Evolutionary conservation across 2,797 vertebrate species (phyloP).

Genomic region (Cephalopachus bancanus): DNA sequence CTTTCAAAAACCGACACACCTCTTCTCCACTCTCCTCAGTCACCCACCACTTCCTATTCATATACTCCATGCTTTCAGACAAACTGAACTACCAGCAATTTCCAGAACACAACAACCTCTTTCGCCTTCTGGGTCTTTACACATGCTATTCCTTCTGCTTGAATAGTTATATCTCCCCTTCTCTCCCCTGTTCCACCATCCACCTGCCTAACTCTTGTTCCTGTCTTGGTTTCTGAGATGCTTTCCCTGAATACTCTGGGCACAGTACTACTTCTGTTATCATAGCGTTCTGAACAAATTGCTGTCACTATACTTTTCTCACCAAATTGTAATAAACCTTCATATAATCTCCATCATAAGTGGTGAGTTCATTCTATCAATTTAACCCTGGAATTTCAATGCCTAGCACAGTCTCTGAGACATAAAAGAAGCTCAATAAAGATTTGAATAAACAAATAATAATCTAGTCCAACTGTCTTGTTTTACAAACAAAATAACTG

Average conservation of each 20-base stretch:
- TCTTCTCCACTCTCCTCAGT: neutral
- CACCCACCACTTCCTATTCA: too few relatives aligned
- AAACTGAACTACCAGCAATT: neutral
- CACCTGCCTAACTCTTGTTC: neutral
- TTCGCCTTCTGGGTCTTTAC: neutral
- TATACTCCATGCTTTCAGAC: neutral
- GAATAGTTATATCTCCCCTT: neutral
- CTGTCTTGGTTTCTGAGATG: neutral
- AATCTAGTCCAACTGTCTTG: neutral
- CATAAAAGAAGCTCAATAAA: neutral
- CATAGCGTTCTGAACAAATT: neutral
- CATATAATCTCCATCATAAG: neutral
- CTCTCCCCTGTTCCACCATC: neutral
- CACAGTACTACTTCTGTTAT: neutral
- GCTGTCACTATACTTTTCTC: neutral
- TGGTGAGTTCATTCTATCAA: neutral
- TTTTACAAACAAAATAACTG: conserved; percentile 38
- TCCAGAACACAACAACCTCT: neutral
- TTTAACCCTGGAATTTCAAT: neutral
- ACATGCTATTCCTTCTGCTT: neutral
- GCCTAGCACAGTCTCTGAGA: neutral
- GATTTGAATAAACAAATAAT: conserved; percentile 15
- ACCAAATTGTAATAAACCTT: neutral
- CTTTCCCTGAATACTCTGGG: neutral
- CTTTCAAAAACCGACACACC: neutral